Base-by-base conservation (phyloP, 2,888 invertebrate genomes). In the Phyllotreta striolata region DNA sequence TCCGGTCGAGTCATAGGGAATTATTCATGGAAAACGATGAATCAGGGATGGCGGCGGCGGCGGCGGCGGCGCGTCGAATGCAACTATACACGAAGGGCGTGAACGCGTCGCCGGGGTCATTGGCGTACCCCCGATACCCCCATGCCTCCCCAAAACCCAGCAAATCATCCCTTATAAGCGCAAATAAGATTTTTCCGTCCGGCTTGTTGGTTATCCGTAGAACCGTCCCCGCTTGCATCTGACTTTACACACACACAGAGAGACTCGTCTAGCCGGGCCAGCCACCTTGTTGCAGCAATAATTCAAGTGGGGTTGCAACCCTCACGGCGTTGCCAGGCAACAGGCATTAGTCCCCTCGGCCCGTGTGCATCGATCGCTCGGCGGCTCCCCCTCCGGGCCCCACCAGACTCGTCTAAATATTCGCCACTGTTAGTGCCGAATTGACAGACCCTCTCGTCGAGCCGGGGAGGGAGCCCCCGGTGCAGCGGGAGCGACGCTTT, bases 281-380 rank as follows among this genome's bases (percentile, higher is more conserved):
- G 69, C 70, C 76, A 78, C 78, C 79, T 78, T 79, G 79, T 79
- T 80, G 79, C 79, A 78, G 79, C 78, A 76, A 79, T 79, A 79
- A 79, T 77, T 78, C 80, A 81, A 79, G 81, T 80, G 84, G 83
- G 83, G 84, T 84, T 84, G 84, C 83, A 83, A 81, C 81, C 80
- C 80, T 79, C 78, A 73, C 69, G 71, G 72, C 70, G 83, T 84
- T 81, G 75, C 82, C 80, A 82, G 81, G 82, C 79, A 83, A 84
- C 84, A 73, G 63, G 77, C 75, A 74, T 77, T 76, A 75, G 77
- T 77, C 77, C 79, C 79, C 79, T 76, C 77, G 73, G 77, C 75
- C 76, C 74, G 77, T 24, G 24, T 75, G 75, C 78, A 79, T 80
- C 80, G 80, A 70, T 85, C 84, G 76, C 83, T 43, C 62, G 49